These are phyloP conservation scores for Meandrina meandrites DNA, from an alignment of 92 coral and sea anemone genomes.

Conservation along the genomic window DNA sequence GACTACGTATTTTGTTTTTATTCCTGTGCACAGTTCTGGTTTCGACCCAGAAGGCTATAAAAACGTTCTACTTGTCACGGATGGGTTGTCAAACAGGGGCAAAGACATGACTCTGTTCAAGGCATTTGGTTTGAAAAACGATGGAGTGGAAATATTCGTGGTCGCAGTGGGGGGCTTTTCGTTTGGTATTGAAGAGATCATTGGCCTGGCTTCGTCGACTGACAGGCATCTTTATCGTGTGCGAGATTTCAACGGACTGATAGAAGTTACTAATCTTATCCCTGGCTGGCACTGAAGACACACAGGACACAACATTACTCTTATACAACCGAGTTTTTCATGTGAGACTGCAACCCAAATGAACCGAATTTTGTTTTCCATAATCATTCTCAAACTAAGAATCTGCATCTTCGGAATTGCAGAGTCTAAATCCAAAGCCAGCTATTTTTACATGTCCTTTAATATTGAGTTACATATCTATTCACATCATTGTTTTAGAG, in stretches of 20 bases:
- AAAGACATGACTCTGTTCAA: slow-evolving; percentile 51
- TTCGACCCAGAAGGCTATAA: slow-evolving; percentile 43
- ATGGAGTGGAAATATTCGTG: slow-evolving; percentile 60
- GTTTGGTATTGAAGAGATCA: slow-evolving; percentile 60
- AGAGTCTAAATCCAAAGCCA: neutral
- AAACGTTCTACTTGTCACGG: slow-evolving; percentile 65
- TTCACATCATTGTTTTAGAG: neutral
- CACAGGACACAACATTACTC: neutral
- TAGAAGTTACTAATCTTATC: slow-evolving; percentile 49
- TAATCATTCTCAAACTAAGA: neutral
- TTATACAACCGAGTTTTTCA: neutral
- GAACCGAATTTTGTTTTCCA: neutral
- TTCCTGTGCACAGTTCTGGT: slow-evolving; percentile 26
- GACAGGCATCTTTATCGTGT: slow-evolving; percentile 65
- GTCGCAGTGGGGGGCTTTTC: slow-evolving; percentile 67
- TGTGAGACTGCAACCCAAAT: neutral
- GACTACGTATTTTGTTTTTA: too few species aligned
- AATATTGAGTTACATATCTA: neutral
- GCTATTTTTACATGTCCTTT: neutral
- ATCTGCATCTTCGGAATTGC: neutral
- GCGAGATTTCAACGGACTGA: slow-evolving; percentile 16
- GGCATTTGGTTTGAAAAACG: slow-evolving; percentile 52
- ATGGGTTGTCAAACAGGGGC: slow-evolving; percentile 63
- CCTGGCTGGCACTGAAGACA: slow-evolving; percentile 39
- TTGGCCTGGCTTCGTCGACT: slow-evolving; percentile 53